Evolutionary conservation across 2,113 vertebrate genomes (phyloP).

Genomic region (Alethe diademata): DNA sequence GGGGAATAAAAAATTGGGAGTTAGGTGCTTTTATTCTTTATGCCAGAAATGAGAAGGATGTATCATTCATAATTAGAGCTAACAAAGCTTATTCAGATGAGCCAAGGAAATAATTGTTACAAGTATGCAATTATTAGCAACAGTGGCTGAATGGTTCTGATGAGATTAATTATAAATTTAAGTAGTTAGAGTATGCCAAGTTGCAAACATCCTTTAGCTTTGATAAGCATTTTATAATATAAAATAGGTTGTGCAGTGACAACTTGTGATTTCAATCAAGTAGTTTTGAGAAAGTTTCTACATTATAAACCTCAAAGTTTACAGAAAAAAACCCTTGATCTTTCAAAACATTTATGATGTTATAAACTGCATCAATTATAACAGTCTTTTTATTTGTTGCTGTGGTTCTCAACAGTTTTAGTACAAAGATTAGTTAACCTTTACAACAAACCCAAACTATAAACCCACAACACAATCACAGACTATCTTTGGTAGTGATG

Average conservation of each 20-base stretch:
- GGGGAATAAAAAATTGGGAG: not conserved
- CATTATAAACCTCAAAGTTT: not conserved
- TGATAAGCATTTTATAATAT: not conserved
- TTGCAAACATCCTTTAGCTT: slow-evolving; percentile 6
- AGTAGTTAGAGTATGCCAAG: not conserved
- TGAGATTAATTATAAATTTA: not conserved
- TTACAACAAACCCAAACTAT: not conserved
- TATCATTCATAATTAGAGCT: not conserved
- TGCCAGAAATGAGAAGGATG: not conserved
- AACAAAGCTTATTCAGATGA: slow-evolving; percentile 7
- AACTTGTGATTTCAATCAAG: not conserved
- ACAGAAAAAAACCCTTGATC: not conserved
- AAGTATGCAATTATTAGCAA: not conserved
- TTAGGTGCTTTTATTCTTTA: slow-evolving; percentile 11
- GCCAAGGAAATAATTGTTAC: not conserved
- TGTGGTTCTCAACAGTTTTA: not conserved
- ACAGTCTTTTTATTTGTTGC: not conserved
- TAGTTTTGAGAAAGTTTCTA: not conserved
- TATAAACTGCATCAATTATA: not conserved
- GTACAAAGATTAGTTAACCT: not conserved
- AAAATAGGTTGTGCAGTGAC: not conserved
- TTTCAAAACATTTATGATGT: not conserved
- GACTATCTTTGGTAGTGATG: not conserved
- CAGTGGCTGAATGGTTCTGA: not conserved
- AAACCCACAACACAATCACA: not conserved